These are phyloP conservation scores for Papilio polytes DNA, from an alignment of 1,140 invertebrate species.

Conservation along the genomic window DNA sequence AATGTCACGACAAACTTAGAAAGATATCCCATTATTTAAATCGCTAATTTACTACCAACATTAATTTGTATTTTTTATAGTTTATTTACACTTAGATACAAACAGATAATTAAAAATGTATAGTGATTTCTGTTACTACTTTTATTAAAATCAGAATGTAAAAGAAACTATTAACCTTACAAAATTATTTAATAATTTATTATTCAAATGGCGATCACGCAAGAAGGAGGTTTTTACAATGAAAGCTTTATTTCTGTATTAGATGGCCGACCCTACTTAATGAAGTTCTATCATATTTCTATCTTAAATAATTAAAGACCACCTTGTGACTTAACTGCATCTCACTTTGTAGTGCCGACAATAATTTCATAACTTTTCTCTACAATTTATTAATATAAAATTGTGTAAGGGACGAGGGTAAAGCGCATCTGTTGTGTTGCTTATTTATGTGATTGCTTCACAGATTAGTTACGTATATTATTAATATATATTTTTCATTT, in stretches of 20 bases:
- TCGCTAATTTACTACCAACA: neutral
- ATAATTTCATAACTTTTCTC: constrained; percentile 61
- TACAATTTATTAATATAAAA: constrained; percentile 78
- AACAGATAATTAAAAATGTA: neutral
- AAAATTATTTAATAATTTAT: neutral
- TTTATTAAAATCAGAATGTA: neutral
- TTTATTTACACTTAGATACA: neutral
- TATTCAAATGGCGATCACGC: constrained; percentile 13
- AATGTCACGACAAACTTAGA: neutral
- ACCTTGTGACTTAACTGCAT: constrained; percentile 75
- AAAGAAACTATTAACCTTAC: neutral
- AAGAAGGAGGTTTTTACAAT: constrained; percentile 45
- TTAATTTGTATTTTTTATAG: neutral
- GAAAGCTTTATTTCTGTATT: constrained; percentile 63
- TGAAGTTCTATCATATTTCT: constrained; percentile 78
- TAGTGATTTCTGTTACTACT: neutral
- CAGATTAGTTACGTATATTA: constrained; percentile 69
- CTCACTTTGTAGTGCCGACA: constrained; percentile 74
- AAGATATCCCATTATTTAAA: neutral
- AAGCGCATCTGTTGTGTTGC: constrained; percentile 71
- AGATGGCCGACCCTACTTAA: constrained; percentile 64
- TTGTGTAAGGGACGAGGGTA: constrained; percentile 55
- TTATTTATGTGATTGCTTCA: constrained; percentile 79
- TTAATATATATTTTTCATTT: constrained; percentile 77
- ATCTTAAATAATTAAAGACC: constrained; percentile 79